Conservation (phyloP, 1,140 invertebrate genomes). For the Phortica variegata region DNA sequence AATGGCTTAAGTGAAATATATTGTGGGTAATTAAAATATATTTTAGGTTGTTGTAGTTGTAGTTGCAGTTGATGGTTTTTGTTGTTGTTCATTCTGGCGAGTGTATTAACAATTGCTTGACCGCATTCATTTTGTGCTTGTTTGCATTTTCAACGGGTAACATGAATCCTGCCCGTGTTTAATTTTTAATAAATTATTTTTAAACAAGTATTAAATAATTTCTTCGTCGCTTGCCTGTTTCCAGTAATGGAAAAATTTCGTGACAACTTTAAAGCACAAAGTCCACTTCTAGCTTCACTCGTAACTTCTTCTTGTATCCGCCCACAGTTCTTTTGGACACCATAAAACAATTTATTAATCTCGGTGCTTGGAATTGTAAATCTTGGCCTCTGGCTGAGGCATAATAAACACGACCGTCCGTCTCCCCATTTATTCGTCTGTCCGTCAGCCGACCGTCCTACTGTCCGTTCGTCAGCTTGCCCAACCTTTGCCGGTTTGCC, state of each 20-base stretch:
- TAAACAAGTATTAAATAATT: constrained; percentile 7
- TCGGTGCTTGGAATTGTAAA: constrained; percentile 38
- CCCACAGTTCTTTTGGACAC: constrained; percentile 33
- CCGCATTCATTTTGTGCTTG: constrained; percentile 42
- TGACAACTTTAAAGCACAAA: no score
- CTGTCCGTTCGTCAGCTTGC: constrained; percentile 1
- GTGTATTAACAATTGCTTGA: constrained; percentile 52
- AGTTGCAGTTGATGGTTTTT: constrained; percentile 19
- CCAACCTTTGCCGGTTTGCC: not conserved
- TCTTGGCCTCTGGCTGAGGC: constrained; percentile 38
- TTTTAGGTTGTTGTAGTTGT: constrained; percentile 38
- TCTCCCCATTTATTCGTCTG: constrained; percentile 25
- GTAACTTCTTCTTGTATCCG: constrained; percentile 17
- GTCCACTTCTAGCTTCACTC: constrained; percentile 24
- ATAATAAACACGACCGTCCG: constrained; percentile 48
- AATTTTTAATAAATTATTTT: not conserved
- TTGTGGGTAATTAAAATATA: constrained; percentile 50
- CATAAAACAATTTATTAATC: constrained; percentile 36
- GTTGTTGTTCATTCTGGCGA: constrained; percentile 39
- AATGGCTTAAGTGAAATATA: constrained; percentile 51
- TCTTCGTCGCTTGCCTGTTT: not conserved
- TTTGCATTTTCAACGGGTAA: constrained; percentile 18
- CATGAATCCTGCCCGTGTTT: constrained; percentile 3
- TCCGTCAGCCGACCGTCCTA: not conserved
- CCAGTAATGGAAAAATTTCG: no score